Conservation (phyloP, 2,888 invertebrate genomes). For the Schizaphis graminum region DNA sequence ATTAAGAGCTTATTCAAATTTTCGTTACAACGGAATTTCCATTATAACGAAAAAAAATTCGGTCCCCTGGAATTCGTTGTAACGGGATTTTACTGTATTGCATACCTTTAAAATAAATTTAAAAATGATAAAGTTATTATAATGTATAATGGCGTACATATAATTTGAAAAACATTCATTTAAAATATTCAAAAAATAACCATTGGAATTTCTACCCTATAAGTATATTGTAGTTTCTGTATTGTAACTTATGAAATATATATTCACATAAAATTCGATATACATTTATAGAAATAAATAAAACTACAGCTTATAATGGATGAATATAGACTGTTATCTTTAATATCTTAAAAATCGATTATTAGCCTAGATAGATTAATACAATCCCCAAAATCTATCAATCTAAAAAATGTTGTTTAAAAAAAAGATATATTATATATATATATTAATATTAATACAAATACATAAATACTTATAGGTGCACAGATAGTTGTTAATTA, state of each 20-base stretch:
- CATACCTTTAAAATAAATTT: neutral
- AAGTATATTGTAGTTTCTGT: neutral
- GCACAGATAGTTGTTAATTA: too few species aligned
- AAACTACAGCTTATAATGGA: neutral
- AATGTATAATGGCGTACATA: neutral
- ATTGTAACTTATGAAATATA: neutral
- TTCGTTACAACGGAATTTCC: too few species aligned
- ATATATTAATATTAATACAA: neutral
- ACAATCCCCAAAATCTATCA: neutral
- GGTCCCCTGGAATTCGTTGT: too few species aligned
- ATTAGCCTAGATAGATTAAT: neutral
- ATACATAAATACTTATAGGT: too few species aligned
- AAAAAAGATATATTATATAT: neutral
- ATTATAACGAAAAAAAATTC: too few species aligned
- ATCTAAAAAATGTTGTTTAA: neutral
- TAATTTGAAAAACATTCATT: neutral
- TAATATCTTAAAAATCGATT: neutral
- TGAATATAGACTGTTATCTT: neutral
- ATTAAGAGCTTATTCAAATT: too few species aligned
- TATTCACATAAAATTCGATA: neutral
- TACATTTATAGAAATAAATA: neutral
- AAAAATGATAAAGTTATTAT: neutral
- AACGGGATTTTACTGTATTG: too few species aligned
- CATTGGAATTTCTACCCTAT: neutral
- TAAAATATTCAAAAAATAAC: neutral